A percentile compares a stretch with the other conserved stretches of the same genome.
Conservation (phyloP, 2,797 vertebrate genomes). For the Urocyon cinereoargenteus region DNA sequence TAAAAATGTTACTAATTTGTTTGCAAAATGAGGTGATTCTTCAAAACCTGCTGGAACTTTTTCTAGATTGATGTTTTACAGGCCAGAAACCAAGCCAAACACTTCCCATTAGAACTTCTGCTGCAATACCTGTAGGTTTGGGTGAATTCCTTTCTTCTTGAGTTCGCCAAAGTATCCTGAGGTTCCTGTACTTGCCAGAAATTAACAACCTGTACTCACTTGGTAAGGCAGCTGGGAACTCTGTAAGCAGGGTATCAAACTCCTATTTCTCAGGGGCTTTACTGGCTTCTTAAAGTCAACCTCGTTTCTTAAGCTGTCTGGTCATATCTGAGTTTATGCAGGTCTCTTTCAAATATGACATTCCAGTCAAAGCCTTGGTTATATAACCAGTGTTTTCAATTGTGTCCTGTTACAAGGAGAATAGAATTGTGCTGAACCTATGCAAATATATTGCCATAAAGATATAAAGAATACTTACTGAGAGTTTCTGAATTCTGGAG, state of each 20-base stretch:
- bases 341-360: background rate
- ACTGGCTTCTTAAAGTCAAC: background rate
- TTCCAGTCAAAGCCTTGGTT: background rate
- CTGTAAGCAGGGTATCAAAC: background rate
- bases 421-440: background rate
- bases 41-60: background rate
- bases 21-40: background rate
- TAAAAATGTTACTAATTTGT: background rate
- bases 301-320: background rate
- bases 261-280: background rate
- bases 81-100: background rate
- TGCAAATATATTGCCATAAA: background rate
- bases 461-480: background rate
- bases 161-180: background rate
- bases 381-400: background rate
- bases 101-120: background rate
- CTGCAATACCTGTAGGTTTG: background rate
- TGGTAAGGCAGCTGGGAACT: background rate
- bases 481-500: background rate
- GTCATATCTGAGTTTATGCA: background rate
- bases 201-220: background rate
- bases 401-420: background rate
- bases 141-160: background rate
- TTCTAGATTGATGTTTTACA: background rate
- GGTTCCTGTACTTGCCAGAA: background rate